Evolutionary conservation across 2,888 invertebrate species (phyloP), one percentile per base, ranked within the genome.

Genomic region (Dryococelus australis): DNA sequence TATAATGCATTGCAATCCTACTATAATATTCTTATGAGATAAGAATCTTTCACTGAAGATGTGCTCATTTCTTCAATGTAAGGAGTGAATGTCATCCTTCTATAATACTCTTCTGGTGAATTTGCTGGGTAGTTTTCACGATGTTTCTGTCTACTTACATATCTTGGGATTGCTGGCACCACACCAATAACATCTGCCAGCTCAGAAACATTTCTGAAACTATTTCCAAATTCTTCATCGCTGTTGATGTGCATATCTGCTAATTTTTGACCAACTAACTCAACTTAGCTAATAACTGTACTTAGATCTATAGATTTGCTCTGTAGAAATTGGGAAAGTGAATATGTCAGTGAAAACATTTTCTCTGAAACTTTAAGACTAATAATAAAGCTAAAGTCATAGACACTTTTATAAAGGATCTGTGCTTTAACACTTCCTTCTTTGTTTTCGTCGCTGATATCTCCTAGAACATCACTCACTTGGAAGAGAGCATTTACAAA

Each of bases 1-100:
- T 65, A 65, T 65, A 24, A 65, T 65, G 65, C 65, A 16, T 24
- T 65, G 65, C 65, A 65, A 20, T 65, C 65, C 65, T 65, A 65
- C 65, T 20, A 65, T 65, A 65, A 65, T 65, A 65, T 65, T 65
- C 65, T 65, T 65, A 65, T 65, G 65, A 65, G 65, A 65, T 65
- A 65, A 65, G 20, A 65, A 65, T 65, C 20, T 65, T 65, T 65
- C 65, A 65, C 65, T 65, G 65, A 65, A 65, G 16, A 65, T 20
- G 65, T 12, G 5, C 65, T 65, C 24, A 65, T 65, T 65, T 65
- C 65, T 9, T 65, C 65, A 65, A 65, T 65, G 24, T 65, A 65
- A 65, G 65, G 65, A 65, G 16, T 20, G 20, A 65, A 65, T 20
- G 20, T 20, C 65, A 65, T 65, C 16, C 65, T 65, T 24, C 65